Percentiles rank a stretch among this genome's conserved stretches.
phyloP scores from a whole-genome alignment of 2,113 vertebrate species.

The Nesoenas mayeri region DNA sequence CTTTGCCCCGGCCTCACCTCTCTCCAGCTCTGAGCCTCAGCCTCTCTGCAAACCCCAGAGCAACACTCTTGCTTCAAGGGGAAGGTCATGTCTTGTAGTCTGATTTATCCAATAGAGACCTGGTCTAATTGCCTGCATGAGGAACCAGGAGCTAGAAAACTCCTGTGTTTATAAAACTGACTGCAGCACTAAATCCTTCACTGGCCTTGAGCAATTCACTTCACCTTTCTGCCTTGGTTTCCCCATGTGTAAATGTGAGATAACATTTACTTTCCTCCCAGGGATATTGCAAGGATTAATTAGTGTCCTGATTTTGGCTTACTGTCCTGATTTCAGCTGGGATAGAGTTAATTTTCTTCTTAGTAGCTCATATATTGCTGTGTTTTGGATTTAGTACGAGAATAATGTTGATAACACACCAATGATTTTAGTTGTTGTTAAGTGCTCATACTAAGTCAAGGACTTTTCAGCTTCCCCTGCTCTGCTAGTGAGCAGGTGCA shows the following conservation, averaged over 20 bases:
- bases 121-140: neutral
- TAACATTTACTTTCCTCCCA: slow-evolving; percentile 15
- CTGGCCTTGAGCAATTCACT: slow-evolving; percentile 2
- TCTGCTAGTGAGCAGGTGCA: too few species aligned
- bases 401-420: too few species aligned
- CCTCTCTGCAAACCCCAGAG: neutral
- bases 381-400: too few species aligned
- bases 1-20: neutral
- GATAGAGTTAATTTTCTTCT: too few species aligned
- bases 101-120: neutral
- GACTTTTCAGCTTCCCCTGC: too few species aligned
- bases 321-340: too few species aligned
- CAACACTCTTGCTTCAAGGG: neutral
- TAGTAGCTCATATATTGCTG: too few species aligned
- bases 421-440: too few species aligned
- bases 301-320: neutral
- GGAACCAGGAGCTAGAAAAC: neutral
- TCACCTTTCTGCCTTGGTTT: slow-evolving; percentile 52
- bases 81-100: neutral
- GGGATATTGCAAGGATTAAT: slow-evolving; percentile 49
- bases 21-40: neutral
- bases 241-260: slow-evolving; percentile 27
- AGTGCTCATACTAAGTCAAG: too few species aligned
- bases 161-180: neutral
- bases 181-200: slow-evolving; percentile 18